Base-by-base conservation (phyloP, 2,888 invertebrate genomes). In the Caradrina kadenii region DNA sequence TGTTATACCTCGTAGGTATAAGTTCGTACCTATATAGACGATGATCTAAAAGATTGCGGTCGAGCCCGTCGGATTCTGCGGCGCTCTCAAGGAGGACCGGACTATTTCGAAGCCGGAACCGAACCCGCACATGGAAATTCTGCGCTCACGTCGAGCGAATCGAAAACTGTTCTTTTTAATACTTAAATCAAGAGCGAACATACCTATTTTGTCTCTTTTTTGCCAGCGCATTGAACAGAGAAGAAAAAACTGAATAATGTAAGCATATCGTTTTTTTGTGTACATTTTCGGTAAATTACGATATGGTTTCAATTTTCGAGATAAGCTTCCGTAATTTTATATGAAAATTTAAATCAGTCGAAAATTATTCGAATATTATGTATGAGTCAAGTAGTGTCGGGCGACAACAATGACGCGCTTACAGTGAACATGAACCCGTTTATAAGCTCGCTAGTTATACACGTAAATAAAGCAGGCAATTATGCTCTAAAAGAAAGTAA, bases 41-140 rank as follows among this genome's bases (percentile, higher is more conserved):
- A 92, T 90, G 93, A 91, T 93, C 92, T 91, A 93, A 91, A 93
- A 91, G 92, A 92, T 90, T 91, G 92, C 86, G 88, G 88, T 86
- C 87, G 87, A 81, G 88, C 84, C 88, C 87, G 89, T 90, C 90
- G 87, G 88, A 88, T 88, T 89, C 89, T 88, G 88, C 86, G 86
- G 80, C 88, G 88, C 86, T 87, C 90, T 94, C 95, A 95, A 95
- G 95, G 95, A 93, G 93, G 94, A 95, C 95, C 91, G 91, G 95
- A 80, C 91, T 91, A 92, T 94, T 94, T 89, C 90, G 90, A 88
- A 94, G 93, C 95, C 95, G 95, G 94, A 95, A 95, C 93, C 88
- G 86, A 88, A 84, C 86, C 86, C 64, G 87, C 87, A 87, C 88
- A 87, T 91, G 91, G 90, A 90, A 89, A 89, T 87, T 87, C 86